Base-by-base conservation (phyloP, 2,113 vertebrate species). In the Cyphomyrus discorhynchus region DNA sequence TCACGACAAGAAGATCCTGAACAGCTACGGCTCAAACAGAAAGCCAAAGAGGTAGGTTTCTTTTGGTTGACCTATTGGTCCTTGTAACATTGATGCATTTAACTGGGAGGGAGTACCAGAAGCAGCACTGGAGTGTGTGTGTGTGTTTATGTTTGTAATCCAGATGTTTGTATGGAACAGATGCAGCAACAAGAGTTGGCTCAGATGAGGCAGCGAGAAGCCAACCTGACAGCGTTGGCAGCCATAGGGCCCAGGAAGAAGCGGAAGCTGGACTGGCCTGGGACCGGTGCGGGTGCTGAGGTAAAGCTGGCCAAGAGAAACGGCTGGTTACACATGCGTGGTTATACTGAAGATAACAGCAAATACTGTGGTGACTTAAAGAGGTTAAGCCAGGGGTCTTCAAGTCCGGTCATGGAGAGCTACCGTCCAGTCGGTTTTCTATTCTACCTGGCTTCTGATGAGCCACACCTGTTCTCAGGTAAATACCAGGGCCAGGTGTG, bases 1-100 rank as follows among this genome's bases (percentile, higher is more conserved):
- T 98, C 98, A 91, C 96, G 98, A 91, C 98, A 99, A 95, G 98
- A 99, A 94, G 98, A 99, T 92, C 98, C 98, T 27, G 98, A 99
- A 85, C 98, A 99, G 91, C 95, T 99, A 92, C 94, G 98, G 90
- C 94, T 99, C 93, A 99, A 99, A 92, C 98, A 99, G 94, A 99
- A 99, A 92, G 98, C 98, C 70, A 99, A 99, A 95, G 98, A 99
- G 97, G 98, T 99, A 91, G 89, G 90, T 42, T 52, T 13, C 10
- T 56, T 49, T 21, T 5, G 24, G 8, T 56, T 13, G 8, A 24
- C 31, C 35, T 24, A 3, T 27, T 90, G 90, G 52, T 87, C 47
- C 31, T 62, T 62, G 21, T n/a, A 9, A 24, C 19, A n/a, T n/a
- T 10, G 19, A 47, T 39, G 86, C 19, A 42, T 88, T 19, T 42